Base-by-base conservation (phyloP, 2,113 vertebrate species). In the Elanoides forficatus region DNA sequence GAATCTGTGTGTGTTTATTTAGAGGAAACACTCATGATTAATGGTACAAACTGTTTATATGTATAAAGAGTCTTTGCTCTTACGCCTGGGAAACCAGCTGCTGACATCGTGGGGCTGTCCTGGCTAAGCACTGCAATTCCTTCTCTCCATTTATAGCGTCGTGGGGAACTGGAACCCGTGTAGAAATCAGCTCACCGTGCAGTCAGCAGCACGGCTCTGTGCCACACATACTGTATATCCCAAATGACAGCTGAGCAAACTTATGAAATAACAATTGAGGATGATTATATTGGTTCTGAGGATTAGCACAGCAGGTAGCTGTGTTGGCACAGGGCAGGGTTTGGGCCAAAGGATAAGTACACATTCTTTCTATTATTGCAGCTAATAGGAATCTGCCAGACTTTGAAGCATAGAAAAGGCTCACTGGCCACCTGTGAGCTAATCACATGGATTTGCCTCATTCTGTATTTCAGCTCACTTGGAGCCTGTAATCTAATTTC, bases 321-420 rank as follows among this genome's bases (percentile, higher is more conserved):
- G 12, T 71, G 72, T 79, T 96, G 93, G 97, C 94, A 81, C 89
- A 93, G 98, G 97, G 95, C 97, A 97, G 94, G 82, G 80, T 63
- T 93, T 96, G 96, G 98, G 97, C 97, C 74, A 88, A 89, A 93
- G 97, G 98, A 97, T 97, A 97, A 97, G 97, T 93, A 96, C 97
- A 97, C 96, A 95, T 97, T 97, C 96, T 96, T 97, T 93, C 97
- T 96, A 95, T 97, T 95, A 95, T 90, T 81, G 97, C 97, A 97
- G 98, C 98, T 98, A 98, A 97, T 91, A 88, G 94, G 90, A 98
- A 97, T 97, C 97, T 97, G 98, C 97, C 97, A 94, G 97, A 83
- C 97, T 98, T 98, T 98, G 96, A 96, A 95, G 96, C 95, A 60
- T 26, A 87, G 93, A 94, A 93, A 96, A 93, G 92, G 93, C 86